phyloP scores from a whole-genome alignment of 2,113 vertebrate species.

The Platysteira castanea region DNA sequence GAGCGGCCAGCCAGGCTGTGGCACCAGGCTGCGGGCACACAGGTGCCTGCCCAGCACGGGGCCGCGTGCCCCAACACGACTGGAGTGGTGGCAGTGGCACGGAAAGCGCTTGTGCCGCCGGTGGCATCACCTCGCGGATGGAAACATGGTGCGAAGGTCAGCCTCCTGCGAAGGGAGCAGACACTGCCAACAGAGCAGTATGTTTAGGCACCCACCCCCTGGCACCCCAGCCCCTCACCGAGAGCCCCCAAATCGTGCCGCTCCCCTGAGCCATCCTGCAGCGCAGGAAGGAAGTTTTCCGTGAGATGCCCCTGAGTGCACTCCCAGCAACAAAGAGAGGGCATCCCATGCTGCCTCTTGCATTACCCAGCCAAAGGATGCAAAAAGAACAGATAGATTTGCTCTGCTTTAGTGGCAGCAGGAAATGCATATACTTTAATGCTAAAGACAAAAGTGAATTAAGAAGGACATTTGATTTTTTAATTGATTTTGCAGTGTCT shows the following conservation, averaged over 20 bases:
- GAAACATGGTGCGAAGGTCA: accelerated
- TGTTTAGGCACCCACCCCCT: accelerated
- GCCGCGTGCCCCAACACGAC: neutral
- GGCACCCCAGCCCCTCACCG: accelerated
- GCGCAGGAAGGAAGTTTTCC: neutral
- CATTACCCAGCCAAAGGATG: neutral
- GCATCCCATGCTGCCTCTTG: accelerated
- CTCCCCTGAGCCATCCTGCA: accelerated
- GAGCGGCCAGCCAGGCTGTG: neutral
- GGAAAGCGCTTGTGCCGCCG: accelerated
- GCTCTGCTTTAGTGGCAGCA: neutral
- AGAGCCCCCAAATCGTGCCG: accelerated
- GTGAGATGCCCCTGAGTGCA: accelerated
- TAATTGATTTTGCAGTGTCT: neutral
- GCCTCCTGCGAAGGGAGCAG: neutral
- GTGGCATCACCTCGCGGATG: neutral
- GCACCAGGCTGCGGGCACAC: neutral
- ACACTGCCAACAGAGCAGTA: accelerated
- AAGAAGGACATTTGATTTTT: neutral
- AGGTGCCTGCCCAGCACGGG: neutral
- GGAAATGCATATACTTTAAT: neutral
- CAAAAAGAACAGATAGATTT: neutral
- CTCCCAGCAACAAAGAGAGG: too few relatives aligned
- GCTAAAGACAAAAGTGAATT: neutral
- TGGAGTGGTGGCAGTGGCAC: neutral